A percentile compares a stretch with the other conserved stretches of the same genome.
phyloP scores from a whole-genome alignment of 2,797 vertebrate genomes.

The Cryptoprocta ferox region DNA sequence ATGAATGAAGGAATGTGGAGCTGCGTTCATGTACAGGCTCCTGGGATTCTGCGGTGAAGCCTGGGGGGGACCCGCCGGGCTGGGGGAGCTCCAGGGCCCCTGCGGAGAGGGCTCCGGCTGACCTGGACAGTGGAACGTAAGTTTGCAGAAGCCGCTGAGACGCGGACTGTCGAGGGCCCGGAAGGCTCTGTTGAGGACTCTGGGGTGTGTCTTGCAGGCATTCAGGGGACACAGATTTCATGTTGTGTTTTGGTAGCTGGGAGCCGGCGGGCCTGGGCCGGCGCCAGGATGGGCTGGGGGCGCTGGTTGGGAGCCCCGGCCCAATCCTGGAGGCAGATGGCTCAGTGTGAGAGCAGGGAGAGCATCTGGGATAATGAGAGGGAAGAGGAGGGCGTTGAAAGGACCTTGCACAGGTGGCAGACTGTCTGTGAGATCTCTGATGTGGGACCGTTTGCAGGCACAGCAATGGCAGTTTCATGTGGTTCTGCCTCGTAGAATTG shows the following conservation, averaged over 20 bases:
- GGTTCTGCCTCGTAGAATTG: background rate
- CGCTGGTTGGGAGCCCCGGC: background rate
- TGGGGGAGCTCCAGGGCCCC: accelerated
- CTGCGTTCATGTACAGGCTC: no score
- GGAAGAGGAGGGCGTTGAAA: background rate
- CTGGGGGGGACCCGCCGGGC: background rate
- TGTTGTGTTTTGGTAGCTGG: background rate
- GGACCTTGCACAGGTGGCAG: background rate
- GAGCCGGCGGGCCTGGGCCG: background rate
- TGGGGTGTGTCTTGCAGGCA: background rate
- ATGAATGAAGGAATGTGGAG: no score
- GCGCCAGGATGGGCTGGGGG: background rate
- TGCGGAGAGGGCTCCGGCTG: background rate
- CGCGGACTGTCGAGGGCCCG: background rate
- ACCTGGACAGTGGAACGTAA: background rate
- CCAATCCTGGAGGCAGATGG: background rate
- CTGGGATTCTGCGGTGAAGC: background rate
- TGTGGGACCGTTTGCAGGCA: background rate
- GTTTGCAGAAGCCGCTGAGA: background rate
- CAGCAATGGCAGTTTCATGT: accelerated
- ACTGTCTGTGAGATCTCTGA: background rate
- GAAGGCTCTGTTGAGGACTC: background rate
- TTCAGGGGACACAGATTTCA: background rate
- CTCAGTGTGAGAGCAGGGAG: background rate
- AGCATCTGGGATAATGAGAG: background rate